Evolutionary conservation across 2,113 vertebrate genomes (phyloP), one percentile per base, ranked within the genome.

Genomic region (Pachycephala philippinensis): DNA sequence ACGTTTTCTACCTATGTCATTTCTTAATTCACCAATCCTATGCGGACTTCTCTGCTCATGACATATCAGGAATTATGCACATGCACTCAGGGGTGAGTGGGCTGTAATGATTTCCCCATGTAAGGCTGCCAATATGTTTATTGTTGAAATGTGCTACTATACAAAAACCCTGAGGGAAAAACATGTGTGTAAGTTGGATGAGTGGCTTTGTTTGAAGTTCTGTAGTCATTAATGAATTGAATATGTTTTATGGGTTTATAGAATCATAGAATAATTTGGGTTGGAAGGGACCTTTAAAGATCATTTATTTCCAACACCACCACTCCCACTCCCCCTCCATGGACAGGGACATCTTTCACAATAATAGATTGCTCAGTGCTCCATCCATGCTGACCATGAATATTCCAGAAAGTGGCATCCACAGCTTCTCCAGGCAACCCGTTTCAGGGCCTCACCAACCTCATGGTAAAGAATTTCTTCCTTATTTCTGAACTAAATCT

Each of bases 321-420:
- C 4, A 7, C 7, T 4, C 1, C 3, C 1, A 2, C 8, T 13
- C 7, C 31, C 1, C 8, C 4, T 1, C n/a, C 16, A 27, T 11
- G 11, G n/a, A 19, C 24, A 77, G 15, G 40, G 50, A n/a, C 19
- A 53, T 6, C 15, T 82, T 78, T 35, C 22, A 88, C 6, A 18
- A 11, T 31, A 57, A 10, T 26, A 63, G 24, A 42, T 4, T 79
- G 9, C 17, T 61, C 52, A 79, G 5, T 49, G n/a, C 37, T 49
- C 56, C 28, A 45, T 39, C 26, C 33, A 81, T 19, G 15, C 8
- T 74, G 35, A 52, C 49, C 19, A 21, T 30, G 16, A 81, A 47
- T 17, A 22, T 40, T 65, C 19, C 40, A 88, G 15, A 7, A 44
- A 21, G 47, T 4, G 14, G 1, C 17, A 76, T 33, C 57, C 42